phyloP scores from a whole-genome alignment of 2,113 vertebrate species.

The Chamaea fasciata region DNA sequence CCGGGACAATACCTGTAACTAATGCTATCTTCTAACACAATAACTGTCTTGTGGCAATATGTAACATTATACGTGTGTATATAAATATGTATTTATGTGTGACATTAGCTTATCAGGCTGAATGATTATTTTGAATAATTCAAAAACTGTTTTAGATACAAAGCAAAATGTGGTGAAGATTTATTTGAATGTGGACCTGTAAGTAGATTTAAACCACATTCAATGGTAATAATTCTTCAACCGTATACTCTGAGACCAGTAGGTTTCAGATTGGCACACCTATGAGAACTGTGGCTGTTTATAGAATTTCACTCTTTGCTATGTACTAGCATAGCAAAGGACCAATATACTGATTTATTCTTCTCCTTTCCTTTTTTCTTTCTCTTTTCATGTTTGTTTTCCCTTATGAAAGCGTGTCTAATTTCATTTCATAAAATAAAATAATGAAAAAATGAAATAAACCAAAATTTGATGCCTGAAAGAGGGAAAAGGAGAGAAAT shows the following conservation, averaged over 20 bases:
- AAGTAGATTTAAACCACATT: background rate
- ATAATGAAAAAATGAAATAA: background rate
- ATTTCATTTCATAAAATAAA: background rate
- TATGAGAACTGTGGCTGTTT: background rate
- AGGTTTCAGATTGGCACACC: background rate
- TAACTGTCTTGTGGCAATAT: background rate
- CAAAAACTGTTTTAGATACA: background rate
- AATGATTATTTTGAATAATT: background rate
- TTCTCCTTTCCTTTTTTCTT: background rate
- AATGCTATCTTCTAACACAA: background rate
- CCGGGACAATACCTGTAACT: background rate
- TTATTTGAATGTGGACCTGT: background rate
- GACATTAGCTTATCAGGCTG: background rate
- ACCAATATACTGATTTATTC: background rate
- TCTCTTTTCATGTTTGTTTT: background rate
- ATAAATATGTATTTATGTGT: background rate
- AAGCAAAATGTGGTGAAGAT: background rate
- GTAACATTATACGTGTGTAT: background rate
- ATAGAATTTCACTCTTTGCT: background rate
- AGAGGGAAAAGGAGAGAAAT: background rate
- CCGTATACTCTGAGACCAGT: background rate
- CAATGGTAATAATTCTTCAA: background rate
- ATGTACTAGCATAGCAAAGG: background rate
- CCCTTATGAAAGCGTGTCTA: background rate
- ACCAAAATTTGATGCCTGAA: background rate